Conservation (phyloP, 1,140 invertebrate genomes). For the Drosophila trapezifrons region DNA sequence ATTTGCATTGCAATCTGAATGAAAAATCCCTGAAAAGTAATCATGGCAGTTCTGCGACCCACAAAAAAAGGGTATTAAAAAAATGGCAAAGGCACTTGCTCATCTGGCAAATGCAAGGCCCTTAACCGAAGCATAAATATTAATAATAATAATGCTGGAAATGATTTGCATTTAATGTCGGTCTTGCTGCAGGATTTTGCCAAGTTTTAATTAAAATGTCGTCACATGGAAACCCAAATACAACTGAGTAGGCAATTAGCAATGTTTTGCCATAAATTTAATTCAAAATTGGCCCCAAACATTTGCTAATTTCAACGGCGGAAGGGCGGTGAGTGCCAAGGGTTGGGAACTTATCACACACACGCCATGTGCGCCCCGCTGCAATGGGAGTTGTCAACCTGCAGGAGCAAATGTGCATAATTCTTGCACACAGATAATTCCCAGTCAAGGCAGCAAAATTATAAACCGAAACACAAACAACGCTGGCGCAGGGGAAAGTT, state of each 20-base stretch:
- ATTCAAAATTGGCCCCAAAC: constrained; percentile 57
- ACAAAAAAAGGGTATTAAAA: neutral
- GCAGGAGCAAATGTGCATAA: constrained; percentile 74
- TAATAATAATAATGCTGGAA: constrained; percentile 42
- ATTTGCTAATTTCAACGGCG: constrained; percentile 51
- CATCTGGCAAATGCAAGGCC: constrained; percentile 25
- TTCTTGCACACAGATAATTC: constrained; percentile 61
- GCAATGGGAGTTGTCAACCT: constrained; percentile 66
- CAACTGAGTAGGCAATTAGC: constrained; percentile 68
- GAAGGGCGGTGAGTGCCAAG: constrained; percentile 1
- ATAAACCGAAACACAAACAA: constrained; percentile 51
- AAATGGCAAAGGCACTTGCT: constrained; percentile 11
- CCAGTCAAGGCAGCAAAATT: constrained; percentile 56
- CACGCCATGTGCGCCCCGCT: constrained; percentile 51
- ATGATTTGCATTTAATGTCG: constrained; percentile 50
- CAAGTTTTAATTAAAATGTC: constrained; percentile 82
- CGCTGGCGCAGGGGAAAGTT: constrained; percentile 27
- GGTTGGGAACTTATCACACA: constrained; percentile 45
- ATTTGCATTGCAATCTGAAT: constrained; percentile 7
- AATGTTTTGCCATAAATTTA: constrained; percentile 74
- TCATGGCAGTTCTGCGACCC: neutral
- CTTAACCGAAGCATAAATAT: constrained; percentile 41
- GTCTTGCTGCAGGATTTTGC: constrained; percentile 20
- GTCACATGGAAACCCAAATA: constrained; percentile 51
- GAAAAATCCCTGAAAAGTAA: neutral